Evolutionary conservation across 2,797 vertebrate species (phyloP).

Genomic region (Enteromius treurensis): DNA sequence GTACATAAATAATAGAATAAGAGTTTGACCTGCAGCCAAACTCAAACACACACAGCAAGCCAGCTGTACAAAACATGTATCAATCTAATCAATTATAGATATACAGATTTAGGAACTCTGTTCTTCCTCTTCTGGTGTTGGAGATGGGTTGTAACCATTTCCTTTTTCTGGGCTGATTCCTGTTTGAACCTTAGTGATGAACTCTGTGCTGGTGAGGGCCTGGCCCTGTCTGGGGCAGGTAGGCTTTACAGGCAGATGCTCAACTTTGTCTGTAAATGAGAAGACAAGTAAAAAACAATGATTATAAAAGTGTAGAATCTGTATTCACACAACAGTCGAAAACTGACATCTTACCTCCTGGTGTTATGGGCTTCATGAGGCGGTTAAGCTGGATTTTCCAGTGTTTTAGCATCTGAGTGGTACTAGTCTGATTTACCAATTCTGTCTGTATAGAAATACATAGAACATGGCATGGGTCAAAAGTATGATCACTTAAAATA

Average conservation of each 20-base stretch:
- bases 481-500: neutral
- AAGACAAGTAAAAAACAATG: constrained; percentile 12
- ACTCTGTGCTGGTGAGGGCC: constrained; percentile 80
- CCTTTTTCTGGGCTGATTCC: constrained; percentile 42
- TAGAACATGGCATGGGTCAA: neutral
- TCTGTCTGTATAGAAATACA: constrained; percentile 66
- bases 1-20: constrained; percentile 7
- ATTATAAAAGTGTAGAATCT: constrained; percentile 17
- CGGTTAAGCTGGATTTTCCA: constrained; percentile 83
- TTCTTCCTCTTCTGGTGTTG: constrained; percentile 52
- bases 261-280: constrained; percentile 67
- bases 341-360: constrained; percentile 66
- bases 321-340: neutral
- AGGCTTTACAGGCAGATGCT: constrained; percentile 61
- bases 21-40: neutral
- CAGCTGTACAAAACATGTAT: neutral
- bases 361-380: constrained; percentile 78
- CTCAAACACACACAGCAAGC: neutral
- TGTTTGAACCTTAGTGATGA: constrained; percentile 75
- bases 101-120: constrained; percentile 23
- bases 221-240: constrained; percentile 71
- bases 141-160: constrained; percentile 46
- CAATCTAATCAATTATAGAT: neutral
- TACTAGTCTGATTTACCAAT: constrained; percentile 68
- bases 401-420: constrained; percentile 66